Evolutionary conservation across 2,113 vertebrate species (phyloP), one percentile per base, ranked within the genome.

Genomic region (Grantiella picta): DNA sequence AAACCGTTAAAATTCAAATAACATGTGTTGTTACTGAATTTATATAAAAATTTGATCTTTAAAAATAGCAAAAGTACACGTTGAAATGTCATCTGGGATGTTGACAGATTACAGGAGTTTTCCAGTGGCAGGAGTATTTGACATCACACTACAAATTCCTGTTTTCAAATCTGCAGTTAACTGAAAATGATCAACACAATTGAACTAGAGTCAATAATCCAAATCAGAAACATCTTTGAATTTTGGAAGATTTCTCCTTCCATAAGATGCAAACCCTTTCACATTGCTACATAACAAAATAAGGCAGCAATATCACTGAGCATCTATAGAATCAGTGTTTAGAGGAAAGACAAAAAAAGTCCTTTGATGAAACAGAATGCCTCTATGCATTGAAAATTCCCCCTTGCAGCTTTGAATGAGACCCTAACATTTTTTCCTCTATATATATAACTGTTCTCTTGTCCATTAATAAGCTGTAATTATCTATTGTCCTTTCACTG

Each of bases 391-490:
- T 50, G 50, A 50, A 76, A 52, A 24, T 73, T 57, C 31, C 35
- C 14, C 50, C 73, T 38, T 77, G 25, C 44, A 70, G 60, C 50
- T 90, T 63, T 87, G 90, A 90, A 59, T 66, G 88, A 91, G 78
- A 76, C 15, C 6, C 16, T 66, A 73, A 69, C 24, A 38, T 52
- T 87, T 82, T 85, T 78, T 36, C 20, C 38, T 73, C 10, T 71
- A 65, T 52, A 50, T 66, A 77, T 56, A 38, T 79, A 90, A 83
- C 71, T 85, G 52, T 88, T 86, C 59, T 86, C 68, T 66, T 78
- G 79, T 66, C 87, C 72, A 84, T 71, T 95, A 86, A 73, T 94
- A 93, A 95, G 56, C 79, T 96, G 11, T 92, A 93, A 96, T 96
- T 96, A 96, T 83, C 88, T 89, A 88, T 89, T 93, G 68, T 97